These are phyloP conservation scores for Peromyscus polionotus DNA, from an alignment of 2,113 vertebrate species.

Conservation along the genomic window DNA sequence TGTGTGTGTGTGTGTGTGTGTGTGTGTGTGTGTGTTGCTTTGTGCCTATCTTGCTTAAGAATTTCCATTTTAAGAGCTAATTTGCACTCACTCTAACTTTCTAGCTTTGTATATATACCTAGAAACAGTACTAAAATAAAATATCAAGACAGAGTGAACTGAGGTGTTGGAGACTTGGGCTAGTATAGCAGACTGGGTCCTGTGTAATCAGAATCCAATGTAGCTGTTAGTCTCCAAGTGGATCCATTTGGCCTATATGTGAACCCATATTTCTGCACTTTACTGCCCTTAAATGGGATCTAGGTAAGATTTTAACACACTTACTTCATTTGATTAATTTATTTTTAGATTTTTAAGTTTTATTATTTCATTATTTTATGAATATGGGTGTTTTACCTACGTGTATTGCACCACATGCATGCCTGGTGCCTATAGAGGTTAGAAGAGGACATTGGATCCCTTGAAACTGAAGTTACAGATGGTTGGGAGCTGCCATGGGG, in stretches of 20 bases:
- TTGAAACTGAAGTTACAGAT: not conserved
- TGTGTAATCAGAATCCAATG: not conserved
- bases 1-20: too few relatives aligned
- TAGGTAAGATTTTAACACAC: not conserved
- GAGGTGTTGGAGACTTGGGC: not conserved
- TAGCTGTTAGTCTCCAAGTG: too few relatives aligned
- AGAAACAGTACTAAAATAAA: not conserved
- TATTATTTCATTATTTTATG: not conserved
- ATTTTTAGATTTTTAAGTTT: not conserved
- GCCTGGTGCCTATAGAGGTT: not conserved
- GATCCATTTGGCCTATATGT: too few relatives aligned
- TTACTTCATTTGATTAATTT: not conserved
- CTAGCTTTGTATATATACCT: not conserved
- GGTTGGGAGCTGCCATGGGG: too few relatives aligned
- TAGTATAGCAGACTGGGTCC: not conserved
- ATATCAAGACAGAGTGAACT: conserved; percentile 4
- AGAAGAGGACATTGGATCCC: not conserved
- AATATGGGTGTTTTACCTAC: not conserved
- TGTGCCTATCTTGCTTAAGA: conserved; percentile 12
- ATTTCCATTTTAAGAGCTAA: not conserved
- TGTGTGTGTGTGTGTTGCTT: not conserved
- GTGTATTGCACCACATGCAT: not conserved
- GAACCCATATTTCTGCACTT: not conserved
- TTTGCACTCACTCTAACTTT: not conserved
- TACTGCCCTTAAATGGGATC: not conserved